Conservation (phyloP, 2,888 invertebrate species). For the Caenorhabditis afra region DNA sequence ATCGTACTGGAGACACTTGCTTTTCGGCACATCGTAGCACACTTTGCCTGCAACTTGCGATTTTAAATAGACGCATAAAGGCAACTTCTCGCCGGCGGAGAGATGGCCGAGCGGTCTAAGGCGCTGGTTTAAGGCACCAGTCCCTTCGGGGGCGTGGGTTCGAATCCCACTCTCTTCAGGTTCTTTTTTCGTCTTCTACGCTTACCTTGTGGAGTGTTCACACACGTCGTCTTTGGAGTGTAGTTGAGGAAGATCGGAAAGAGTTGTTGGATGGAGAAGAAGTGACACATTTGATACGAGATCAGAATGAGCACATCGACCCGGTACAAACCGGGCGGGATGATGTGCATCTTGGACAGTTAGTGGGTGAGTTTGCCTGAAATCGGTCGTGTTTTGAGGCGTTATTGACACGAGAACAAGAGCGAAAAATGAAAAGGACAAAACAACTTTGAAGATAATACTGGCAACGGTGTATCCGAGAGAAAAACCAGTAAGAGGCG, state of each 20-base stretch:
- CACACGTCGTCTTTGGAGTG: conserved; percentile 68
- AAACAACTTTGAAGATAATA: conserved; percentile 3
- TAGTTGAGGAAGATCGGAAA: conserved; percentile 73
- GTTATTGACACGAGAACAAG: conserved; percentile 8
- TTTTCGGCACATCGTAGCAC: conserved; percentile 65
- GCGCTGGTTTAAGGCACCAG: conserved; percentile 93
- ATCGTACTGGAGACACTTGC: conserved; percentile 63
- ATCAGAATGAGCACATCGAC: conserved; percentile 66
- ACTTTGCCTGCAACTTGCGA: conserved; percentile 81
- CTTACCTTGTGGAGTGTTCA: conserved; percentile 41
- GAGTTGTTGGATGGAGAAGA: conserved; percentile 70
- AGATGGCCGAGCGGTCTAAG: conserved; percentile 85
- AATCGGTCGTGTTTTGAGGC: conserved; percentile 1
- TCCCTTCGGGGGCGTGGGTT: conserved; percentile 83
- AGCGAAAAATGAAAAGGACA: conserved; percentile 6
- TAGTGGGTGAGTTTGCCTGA: conserved; percentile 24
- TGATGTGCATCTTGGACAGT: conserved; percentile 38
- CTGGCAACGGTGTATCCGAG: conserved; percentile 32
- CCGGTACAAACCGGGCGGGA: conserved; percentile 64
- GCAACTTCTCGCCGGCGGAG: neutral
- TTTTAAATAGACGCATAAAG: too few species aligned
- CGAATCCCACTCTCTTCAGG: conserved; percentile 80
- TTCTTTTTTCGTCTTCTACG: conserved; percentile 82
- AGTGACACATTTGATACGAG: conserved; percentile 69
- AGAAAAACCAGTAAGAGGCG: neutral